phyloP scores from a whole-genome alignment of 1,140 invertebrate genomes.

The Atta texana region DNA sequence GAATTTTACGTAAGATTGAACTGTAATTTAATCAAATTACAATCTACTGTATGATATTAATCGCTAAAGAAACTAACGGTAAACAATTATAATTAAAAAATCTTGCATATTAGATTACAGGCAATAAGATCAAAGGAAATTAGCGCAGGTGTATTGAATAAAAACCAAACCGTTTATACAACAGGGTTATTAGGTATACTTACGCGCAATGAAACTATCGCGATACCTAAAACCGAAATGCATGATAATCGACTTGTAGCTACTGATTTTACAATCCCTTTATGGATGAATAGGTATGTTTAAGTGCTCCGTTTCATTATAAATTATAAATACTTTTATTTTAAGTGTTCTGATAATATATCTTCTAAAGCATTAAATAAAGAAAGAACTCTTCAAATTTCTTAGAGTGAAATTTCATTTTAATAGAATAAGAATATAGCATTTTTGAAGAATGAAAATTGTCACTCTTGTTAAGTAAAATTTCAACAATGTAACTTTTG shows the following conservation, averaged over 20 bases:
- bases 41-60: not conserved
- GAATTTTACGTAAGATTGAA: conserved; percentile 72
- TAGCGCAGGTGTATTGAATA: not conserved
- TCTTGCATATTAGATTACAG: conserved; percentile 63
- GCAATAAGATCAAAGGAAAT: conserved; percentile 9
- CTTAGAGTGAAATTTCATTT: too few species aligned
- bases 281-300: conserved; percentile 62
- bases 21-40: not conserved
- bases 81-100: not conserved
- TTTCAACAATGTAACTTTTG: not conserved
- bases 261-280: conserved; percentile 26
- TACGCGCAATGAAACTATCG: conserved; percentile 67
- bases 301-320: conserved; percentile 60
- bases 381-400: not conserved
- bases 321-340: too few species aligned
- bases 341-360: not conserved
- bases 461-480: too few species aligned
- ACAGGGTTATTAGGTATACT: conserved; percentile 71
- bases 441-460: too few species aligned
- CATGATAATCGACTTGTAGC: fast-evolving
- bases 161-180: conserved; percentile 48
- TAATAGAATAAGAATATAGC: too few species aligned
- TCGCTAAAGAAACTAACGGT: conserved; percentile 23
- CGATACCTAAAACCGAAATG: conserved; percentile 66
- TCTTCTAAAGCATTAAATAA: not conserved